Evolutionary conservation across 2,113 vertebrate genomes (phyloP).

Genomic region (Nicator chloris): DNA sequence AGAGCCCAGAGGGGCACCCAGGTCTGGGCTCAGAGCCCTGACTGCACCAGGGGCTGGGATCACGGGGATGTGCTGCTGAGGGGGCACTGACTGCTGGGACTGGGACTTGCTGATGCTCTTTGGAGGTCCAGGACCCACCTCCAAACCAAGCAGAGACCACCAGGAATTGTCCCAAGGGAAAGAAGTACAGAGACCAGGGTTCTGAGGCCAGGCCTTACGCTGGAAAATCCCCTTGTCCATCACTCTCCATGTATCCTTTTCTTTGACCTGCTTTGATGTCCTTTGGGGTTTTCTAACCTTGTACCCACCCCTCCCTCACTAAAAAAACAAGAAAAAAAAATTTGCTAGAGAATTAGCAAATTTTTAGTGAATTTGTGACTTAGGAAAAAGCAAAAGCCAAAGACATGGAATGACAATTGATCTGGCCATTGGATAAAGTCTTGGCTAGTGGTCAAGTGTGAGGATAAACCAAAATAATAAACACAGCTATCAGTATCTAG

Average conservation of each 20-base stretch:
- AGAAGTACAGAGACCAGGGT: neutral
- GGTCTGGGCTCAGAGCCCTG: neutral
- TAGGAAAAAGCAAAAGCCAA: neutral
- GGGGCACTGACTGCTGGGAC: neutral
- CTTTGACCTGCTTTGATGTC: neutral
- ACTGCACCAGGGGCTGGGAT: too few relatives aligned
- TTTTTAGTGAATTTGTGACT: neutral
- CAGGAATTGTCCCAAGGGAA: neutral
- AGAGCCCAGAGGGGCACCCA: too few relatives aligned
- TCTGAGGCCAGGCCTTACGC: neutral
- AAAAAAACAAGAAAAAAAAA: neutral
- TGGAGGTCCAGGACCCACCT: neutral
- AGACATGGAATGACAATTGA: rapidly evolving
- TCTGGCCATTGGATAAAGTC: neutral
- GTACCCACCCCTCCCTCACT: neutral
- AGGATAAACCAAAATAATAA: neutral
- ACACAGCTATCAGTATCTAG: neutral
- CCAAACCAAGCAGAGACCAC: rapidly evolving
- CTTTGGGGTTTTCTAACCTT: neutral
- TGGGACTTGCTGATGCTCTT: neutral
- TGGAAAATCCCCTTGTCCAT: rapidly evolving
- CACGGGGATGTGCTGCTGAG: neutral
- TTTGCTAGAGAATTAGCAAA: neutral
- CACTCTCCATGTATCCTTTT: neutral
- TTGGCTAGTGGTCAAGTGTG: neutral